Evolutionary conservation across 2,113 vertebrate species (phyloP), one percentile per base, ranked within the genome.

Genomic region (Oxyruncus cristatus): DNA sequence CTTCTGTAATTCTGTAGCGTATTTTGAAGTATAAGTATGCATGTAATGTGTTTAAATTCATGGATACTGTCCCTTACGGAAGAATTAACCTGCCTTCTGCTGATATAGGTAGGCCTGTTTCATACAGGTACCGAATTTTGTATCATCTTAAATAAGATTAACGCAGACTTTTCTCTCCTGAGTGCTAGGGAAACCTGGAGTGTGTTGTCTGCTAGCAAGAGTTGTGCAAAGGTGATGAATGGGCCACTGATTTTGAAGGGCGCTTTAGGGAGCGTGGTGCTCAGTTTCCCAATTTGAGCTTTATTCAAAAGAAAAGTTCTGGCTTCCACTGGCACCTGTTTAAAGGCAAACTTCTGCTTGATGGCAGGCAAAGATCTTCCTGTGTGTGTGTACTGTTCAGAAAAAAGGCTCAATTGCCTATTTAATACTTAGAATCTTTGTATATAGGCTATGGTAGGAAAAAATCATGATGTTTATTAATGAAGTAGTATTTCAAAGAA

Each of bases 401-500:
- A 44, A 85, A 88, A 61, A 77, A 53, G 62, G 26, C 75, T 90
- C 46, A 79, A 62, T 76, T 93, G 80, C 37, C 39, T 83, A 41
- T 87, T 95, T 61, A 80, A 66, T 52, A 41, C 28, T 88, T 93
- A 30, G 70, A 81, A 71, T 87, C 50, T 83, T 75, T 70, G 28
- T 53, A 21, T 49, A 26, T 71, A 73, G 67, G 56, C 82, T 58
- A 11, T 28, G 30, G 33, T 76, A 84, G 78, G 44, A 66, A 76
- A 87, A 78, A 80, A 12, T 3, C 1, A 13, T 26, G 2, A 93
- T 86, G 59, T 73, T 93, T 93, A 79, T 93, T 94, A 79, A 82
- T 89, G 92, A 89, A 85, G n/a, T 44, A 44, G 35, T 68, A 53
- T 88, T 78, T 93, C 17, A 86, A 71, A 91, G 46, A 70, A 90